Percentiles rank a stretch among this genome's conserved stretches.
These are phyloP conservation scores for Nycteola revayana DNA, from an alignment of 2,888 invertebrate species.

Conservation along the genomic window DNA sequence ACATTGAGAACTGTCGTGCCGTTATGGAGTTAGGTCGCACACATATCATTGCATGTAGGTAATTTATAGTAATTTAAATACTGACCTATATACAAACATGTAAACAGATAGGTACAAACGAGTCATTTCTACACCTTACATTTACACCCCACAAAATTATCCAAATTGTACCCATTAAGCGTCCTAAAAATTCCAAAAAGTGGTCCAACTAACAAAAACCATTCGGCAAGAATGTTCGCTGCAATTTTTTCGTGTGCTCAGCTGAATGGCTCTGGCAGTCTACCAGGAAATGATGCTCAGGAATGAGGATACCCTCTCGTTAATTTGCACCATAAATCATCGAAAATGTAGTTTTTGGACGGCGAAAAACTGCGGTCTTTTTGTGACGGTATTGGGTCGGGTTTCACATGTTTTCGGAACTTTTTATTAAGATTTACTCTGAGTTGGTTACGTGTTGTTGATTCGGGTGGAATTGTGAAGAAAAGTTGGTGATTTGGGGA, in stretches of 20 bases:
- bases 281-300: slow-evolving; percentile 79
- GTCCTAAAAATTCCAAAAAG: slow-evolving; percentile 17
- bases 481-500: slow-evolving; percentile 6
- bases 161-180: too few relatives aligned
- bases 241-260: slow-evolving; percentile 59
- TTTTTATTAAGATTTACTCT: slow-evolving; percentile 40
- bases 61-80: too few relatives aligned
- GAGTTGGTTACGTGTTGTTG: slow-evolving; percentile 25
- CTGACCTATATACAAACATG: too few relatives aligned
- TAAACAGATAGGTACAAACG: too few relatives aligned
- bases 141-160: too few relatives aligned
- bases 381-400: slow-evolving; percentile 32
- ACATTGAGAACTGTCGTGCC: too few relatives aligned
- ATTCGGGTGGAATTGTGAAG: slow-evolving; percentile 11
- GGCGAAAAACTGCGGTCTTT: slow-evolving; percentile 11
- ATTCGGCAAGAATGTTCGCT: slow-evolving; percentile 50
- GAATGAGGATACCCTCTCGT: slow-evolving; percentile 82
- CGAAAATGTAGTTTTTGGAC: slow-evolving; percentile 71
- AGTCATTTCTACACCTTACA: too few relatives aligned
- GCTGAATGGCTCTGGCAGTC: slow-evolving; percentile 65
- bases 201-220: slow-evolving; percentile 33
- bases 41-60: too few relatives aligned
- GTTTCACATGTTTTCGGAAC: slow-evolving; percentile 54
- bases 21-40: too few relatives aligned
- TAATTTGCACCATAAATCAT: slow-evolving; percentile 82